Conservation (phyloP, 2,797 vertebrate species). For the Tragelaphus eurycerus region DNA sequence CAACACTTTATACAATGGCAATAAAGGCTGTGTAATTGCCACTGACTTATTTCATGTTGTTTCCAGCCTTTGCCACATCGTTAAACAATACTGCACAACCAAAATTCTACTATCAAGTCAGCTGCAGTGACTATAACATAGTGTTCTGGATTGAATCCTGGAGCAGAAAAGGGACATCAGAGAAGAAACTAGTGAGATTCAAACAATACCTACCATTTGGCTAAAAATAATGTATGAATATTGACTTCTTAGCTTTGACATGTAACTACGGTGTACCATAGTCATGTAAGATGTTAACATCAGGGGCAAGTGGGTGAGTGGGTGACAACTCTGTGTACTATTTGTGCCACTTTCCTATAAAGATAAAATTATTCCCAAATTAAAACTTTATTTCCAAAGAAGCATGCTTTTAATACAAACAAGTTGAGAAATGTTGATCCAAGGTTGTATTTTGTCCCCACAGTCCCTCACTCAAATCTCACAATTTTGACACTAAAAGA, state of each 20-base stretch:
- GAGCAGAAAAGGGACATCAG: neutral
- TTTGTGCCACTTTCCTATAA: neutral
- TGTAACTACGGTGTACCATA: neutral
- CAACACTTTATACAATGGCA: neutral
- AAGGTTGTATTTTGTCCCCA: fast-evolving
- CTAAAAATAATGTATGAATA: neutral
- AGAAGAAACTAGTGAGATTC: neutral
- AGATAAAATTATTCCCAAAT: neutral
- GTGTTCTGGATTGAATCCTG: neutral
- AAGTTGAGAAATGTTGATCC: neutral
- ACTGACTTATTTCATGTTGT: neutral
- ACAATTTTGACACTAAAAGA: neutral
- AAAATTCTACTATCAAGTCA: neutral
- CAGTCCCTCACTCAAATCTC: neutral
- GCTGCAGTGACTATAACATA: neutral
- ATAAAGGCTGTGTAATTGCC: neutral
- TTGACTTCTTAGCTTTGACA: neutral
- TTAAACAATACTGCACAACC: neutral
- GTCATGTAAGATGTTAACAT: neutral
- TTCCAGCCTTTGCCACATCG: neutral
- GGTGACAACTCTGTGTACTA: neutral
- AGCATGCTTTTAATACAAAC: neutral
- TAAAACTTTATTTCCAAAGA: neutral
- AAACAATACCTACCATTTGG: neutral
- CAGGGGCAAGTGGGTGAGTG: neutral